phyloP scores from a whole-genome alignment of 1,140 invertebrate species.

The Tigriopus japonicus region DNA sequence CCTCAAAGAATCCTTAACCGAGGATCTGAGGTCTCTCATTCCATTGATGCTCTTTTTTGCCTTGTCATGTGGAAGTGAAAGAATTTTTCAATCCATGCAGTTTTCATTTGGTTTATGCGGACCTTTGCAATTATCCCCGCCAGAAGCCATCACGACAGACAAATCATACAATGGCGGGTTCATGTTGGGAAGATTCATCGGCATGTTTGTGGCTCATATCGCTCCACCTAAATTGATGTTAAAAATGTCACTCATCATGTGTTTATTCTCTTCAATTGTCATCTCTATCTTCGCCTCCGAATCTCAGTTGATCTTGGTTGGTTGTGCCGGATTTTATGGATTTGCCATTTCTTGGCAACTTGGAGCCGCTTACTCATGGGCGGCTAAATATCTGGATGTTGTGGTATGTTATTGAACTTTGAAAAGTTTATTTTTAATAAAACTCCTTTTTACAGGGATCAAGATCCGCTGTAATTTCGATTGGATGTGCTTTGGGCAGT shows the following conservation, averaged over 20 bases:
- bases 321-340: neutral
- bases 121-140: neutral
- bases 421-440: too few species aligned
- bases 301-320: neutral
- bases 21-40: too few species aligned
- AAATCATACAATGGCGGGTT: neutral
- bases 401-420: too few species aligned
- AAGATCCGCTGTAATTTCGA: neutral
- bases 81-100: neutral
- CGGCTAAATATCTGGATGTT: neutral
- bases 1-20: too few species aligned
- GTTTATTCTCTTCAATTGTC: neutral
- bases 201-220: neutral
- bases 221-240: neutral
- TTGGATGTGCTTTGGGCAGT: neutral
- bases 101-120: neutral
- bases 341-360: neutral
- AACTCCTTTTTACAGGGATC: neutral
- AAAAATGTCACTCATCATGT: neutral
- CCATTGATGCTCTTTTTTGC: too few species aligned
- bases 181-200: neutral
- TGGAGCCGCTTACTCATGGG: neutral
- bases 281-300: neutral
- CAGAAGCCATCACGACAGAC: neutral
- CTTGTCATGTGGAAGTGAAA: neutral